These are phyloP conservation scores for Paragorgia papillata DNA, from an alignment of 92 coral and sea anemone genomes.

Conservation along the genomic window DNA sequence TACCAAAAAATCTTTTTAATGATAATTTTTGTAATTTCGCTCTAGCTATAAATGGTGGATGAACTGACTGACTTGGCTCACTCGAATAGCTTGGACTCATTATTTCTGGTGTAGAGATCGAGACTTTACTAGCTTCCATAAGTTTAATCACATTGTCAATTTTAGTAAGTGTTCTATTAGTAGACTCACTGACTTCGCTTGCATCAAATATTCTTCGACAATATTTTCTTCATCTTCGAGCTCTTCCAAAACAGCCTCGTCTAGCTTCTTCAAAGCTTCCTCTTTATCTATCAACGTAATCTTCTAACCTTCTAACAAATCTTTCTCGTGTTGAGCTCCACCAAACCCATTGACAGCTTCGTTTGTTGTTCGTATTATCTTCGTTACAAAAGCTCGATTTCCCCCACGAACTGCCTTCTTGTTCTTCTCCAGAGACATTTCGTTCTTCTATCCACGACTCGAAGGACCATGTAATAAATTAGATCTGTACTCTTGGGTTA, in stretches of 20 bases:
- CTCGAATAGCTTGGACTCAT: not conserved
- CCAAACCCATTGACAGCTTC: constrained; percentile 8
- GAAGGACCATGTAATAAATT: no score
- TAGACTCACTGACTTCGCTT: no score
- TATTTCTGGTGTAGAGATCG: not conserved
- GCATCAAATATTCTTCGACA: no score
- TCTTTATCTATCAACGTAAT: constrained; percentile 14
- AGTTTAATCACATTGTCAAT: constrained; percentile 6
- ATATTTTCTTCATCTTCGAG: constrained; percentile 16
- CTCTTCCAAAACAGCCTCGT: constrained; percentile 9
- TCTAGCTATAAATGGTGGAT: not conserved
- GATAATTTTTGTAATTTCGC: constrained; percentile 57
- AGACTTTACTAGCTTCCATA: not conserved
- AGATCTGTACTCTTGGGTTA: no score
- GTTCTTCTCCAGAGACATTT: no score
- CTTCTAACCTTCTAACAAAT: constrained; percentile 19
- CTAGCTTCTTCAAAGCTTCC: not conserved
- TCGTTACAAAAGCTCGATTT: constrained; percentile 21
- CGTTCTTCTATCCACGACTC: no score
- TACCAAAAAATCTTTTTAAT: constrained; percentile 33
- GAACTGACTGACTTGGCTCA: not conserved
- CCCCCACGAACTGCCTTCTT: constrained; percentile 32
- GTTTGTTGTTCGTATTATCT: not conserved
- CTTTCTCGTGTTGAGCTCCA: not conserved
- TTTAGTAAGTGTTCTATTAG: constrained; percentile 3